Evolutionary conservation across 2,888 invertebrate genomes (phyloP).

Genomic region (Minunthozetes semirufus): DNA sequence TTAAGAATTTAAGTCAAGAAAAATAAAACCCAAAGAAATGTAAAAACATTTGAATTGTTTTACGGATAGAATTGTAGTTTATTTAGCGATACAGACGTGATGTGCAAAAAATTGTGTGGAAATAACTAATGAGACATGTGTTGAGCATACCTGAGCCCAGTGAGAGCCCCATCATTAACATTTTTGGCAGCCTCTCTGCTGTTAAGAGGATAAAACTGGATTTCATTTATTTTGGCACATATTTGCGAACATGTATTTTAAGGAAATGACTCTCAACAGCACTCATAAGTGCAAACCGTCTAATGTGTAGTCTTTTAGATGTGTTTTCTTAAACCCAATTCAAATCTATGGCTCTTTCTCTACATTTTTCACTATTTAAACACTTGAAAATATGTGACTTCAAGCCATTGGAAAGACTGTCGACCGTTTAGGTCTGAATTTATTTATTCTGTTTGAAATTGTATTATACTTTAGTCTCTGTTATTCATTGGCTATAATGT

Average conservation of each 20-base stretch:
- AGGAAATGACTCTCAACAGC: neutral
- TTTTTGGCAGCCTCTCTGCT: constrained; percentile 5
- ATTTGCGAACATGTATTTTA: neutral
- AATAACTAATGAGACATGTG: constrained; percentile 2
- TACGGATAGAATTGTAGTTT: neutral
- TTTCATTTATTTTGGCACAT: constrained; percentile 21
- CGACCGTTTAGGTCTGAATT: neutral
- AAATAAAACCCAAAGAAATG: neutral
- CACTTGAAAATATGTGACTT: neutral
- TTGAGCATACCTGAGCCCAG: neutral
- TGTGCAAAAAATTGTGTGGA: neutral
- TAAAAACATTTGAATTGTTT: neutral
- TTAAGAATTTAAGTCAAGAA: too few relatives aligned
- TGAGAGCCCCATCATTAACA: neutral
- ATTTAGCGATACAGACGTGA: neutral
- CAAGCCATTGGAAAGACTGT: neutral
- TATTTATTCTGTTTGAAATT: too few relatives aligned
- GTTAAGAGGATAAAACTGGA: constrained; percentile 2
- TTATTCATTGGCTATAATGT: too few relatives aligned
- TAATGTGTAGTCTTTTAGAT: neutral
- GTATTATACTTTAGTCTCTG: too few relatives aligned
- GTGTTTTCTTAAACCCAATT: neutral
- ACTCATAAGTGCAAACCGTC: neutral
- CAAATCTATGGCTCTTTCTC: too few relatives aligned
- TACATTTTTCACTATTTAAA: neutral